These are phyloP conservation scores for Boloria selene DNA, from an alignment of 2,888 invertebrate genomes.

Conservation along the genomic window DNA sequence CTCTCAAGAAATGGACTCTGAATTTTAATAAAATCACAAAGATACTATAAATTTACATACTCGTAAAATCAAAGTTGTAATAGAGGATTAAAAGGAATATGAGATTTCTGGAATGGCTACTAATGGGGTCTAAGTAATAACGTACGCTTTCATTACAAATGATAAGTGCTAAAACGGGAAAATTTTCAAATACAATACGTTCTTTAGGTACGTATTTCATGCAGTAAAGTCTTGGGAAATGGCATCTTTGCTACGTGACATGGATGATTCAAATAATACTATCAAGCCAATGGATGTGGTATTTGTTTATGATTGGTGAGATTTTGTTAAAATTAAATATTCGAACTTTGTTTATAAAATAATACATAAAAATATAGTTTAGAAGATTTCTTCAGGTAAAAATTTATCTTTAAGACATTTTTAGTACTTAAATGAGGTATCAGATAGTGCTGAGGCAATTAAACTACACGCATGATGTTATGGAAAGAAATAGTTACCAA, in stretches of 20 bases:
- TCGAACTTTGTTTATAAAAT: no score
- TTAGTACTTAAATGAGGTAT: no score
- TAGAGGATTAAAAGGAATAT: slow-evolving; percentile 8
- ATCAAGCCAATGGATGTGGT: slow-evolving; percentile 45
- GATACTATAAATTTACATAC: background rate
- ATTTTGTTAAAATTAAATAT: no score
- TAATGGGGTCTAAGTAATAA: slow-evolving; percentile 16
- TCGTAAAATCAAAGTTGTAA: slow-evolving; percentile 9
- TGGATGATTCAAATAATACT: slow-evolving; percentile 26
- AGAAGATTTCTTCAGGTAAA: no score
- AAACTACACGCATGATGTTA: no score
- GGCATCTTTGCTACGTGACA: slow-evolving; percentile 52
- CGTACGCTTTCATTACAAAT: slow-evolving; percentile 30
- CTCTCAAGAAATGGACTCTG: no score
- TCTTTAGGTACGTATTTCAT: slow-evolving; percentile 57
- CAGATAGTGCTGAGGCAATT: no score
- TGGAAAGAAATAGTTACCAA: no score
- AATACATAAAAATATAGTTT: no score
- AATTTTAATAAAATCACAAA: background rate
- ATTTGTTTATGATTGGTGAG: slow-evolving; percentile 16
- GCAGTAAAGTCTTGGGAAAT: slow-evolving; percentile 61
- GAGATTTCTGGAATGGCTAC: slow-evolving; percentile 3
- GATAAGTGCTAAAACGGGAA: slow-evolving; percentile 38
- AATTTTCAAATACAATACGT: slow-evolving; percentile 59
- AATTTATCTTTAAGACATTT: no score